These are phyloP conservation scores for Dicyrtomina minuta DNA, from an alignment of 2,888 invertebrate species.

Conservation along the genomic window DNA sequence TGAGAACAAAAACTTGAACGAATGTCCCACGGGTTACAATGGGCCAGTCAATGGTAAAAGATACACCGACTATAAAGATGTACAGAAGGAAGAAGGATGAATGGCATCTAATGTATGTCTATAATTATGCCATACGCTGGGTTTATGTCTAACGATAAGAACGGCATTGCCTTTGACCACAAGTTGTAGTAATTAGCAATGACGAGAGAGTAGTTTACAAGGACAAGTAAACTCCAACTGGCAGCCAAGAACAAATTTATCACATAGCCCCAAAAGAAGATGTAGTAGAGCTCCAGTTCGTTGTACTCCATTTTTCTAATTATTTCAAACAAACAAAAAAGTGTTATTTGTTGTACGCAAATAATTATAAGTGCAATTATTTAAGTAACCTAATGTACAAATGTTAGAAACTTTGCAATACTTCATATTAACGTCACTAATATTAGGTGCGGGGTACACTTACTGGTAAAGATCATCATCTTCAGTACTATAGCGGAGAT, in stretches of 20 bases:
- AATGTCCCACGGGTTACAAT: constrained; percentile 11
- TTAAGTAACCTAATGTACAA: too few relatives aligned
- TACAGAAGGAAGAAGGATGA: not conserved
- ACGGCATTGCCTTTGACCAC: not conserved
- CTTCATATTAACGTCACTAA: too few relatives aligned
- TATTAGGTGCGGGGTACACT: not conserved
- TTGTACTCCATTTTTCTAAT: not conserved
- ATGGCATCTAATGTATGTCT: not conserved
- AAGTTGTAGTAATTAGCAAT: not conserved
- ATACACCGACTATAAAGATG: not conserved
- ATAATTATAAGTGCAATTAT: too few relatives aligned
- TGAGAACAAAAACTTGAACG: constrained; percentile 6
- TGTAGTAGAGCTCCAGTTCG: not conserved
- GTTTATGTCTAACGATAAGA: not conserved
- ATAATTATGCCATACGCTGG: not conserved
- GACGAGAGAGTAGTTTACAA: not conserved
- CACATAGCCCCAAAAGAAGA: not conserved
- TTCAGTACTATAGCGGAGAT: not conserved
- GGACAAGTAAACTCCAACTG: not conserved
- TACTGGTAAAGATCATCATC: not conserved
- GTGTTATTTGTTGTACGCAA: too few relatives aligned
- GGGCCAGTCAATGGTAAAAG: constrained; percentile 13
- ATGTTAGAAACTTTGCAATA: too few relatives aligned
- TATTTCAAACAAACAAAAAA: not conserved
- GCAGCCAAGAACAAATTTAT: constrained; percentile 5